Evolutionary conservation across 2,888 invertebrate species (phyloP), one percentile per base, ranked within the genome.

Genomic region (Melipona beecheii): DNA sequence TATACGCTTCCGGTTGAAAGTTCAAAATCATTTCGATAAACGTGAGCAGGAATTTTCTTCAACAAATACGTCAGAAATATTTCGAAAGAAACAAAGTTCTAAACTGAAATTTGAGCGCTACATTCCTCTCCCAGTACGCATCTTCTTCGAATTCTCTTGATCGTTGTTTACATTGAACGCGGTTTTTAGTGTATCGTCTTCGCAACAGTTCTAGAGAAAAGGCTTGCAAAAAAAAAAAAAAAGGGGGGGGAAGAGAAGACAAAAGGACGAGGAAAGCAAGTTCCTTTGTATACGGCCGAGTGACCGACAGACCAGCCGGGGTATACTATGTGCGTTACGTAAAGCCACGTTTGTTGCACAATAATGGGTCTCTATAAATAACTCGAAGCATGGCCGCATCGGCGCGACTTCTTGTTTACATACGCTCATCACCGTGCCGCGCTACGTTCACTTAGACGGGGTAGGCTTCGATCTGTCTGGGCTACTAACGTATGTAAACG

Each of bases 351-450:
- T 93, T 92, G 92, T 93, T 93, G 93, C 93, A 93, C 93, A 93
- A 93, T 93, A 93, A 93, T 93, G 92, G 91, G 85, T 90, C 89
- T 91, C 93, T 93, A 93, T 93, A 93, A 93, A 93, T 93, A 93
- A 92, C 92, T 82, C 86, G 85, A 87, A 88, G 90, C 91, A 92
- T 86, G 89, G 43, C 88, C 88, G 86, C 85, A 83, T 85, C 84
- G 86, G 76, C 86, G 73, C 83, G 83, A 84, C 87, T 89, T 83
- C 78, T 87, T 89, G 89, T 89, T 89, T 89, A 89, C 89, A 89
- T 87, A 89, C 85, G 83, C 89, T 87, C 86, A 83, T 87, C 87
- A 75, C 71, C 80, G 78, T 73, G 78, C 70, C 81, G 68, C 72
- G 75, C 78, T 72, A 79, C 79, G 72, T 75, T 86, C 81, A 56